Conservation (phyloP, 2,113 vertebrate species). For the Strigops habroptila region DNA sequence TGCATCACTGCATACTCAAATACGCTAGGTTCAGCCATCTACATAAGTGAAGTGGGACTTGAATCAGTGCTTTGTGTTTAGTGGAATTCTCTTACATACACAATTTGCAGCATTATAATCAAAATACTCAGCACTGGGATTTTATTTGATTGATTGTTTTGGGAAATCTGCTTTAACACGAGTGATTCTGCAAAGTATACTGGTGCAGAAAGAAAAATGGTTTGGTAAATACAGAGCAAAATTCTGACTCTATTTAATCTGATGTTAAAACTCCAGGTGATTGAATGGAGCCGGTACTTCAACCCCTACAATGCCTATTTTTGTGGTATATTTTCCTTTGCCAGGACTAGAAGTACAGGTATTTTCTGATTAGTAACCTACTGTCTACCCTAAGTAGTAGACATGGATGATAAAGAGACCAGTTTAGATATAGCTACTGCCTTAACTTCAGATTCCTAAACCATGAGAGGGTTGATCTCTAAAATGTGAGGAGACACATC, state of each 20-base stretch:
- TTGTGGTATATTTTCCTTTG: not conserved
- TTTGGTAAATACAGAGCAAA: not conserved
- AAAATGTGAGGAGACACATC: fast-evolving
- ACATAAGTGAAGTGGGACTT: not conserved
- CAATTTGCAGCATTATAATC: not conserved
- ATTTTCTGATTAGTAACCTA: not conserved
- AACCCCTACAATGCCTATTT: not conserved
- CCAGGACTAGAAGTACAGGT: not conserved
- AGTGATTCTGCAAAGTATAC: not conserved
- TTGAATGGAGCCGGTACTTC: not conserved
- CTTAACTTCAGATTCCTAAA: not conserved
- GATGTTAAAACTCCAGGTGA: not conserved
- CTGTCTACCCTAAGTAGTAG: not conserved
- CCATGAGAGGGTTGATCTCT: fast-evolving
- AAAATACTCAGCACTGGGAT: not conserved
- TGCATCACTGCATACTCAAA: not conserved
- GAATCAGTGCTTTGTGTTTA: not conserved
- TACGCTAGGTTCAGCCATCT: not conserved
- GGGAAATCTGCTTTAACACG: not conserved
- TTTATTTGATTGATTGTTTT: not conserved
- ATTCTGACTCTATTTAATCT: not conserved
- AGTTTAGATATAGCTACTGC: not conserved
- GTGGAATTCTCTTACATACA: not conserved
- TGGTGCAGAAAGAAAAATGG: not conserved
- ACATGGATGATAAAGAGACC: not conserved